Base-by-base conservation (phyloP, 1,140 invertebrate genomes). In the Drosophila sucinea region DNA sequence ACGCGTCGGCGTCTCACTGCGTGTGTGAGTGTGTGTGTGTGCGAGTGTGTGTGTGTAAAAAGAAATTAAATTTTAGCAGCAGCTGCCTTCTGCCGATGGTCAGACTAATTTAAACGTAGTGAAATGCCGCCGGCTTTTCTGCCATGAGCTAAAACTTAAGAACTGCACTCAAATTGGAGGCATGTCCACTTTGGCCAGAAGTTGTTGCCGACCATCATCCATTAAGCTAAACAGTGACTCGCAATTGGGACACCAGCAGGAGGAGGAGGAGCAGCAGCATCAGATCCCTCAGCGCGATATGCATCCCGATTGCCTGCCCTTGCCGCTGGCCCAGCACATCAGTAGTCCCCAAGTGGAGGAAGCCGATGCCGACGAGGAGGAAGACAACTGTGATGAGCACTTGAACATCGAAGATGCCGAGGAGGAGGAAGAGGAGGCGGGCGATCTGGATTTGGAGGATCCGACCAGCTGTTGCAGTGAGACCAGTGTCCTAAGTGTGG, bases 401-500 rank as follows among this genome's bases (percentile, higher is more conserved):
- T 56, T 89, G 3, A 86, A 86, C 27, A 81, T 90, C n/a, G 56
- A 85, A 41, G 85, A 87, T 30, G 79, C 79, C 11, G 84, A 79
- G 27, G 76, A 55, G 40, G 70, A 60, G 38, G 66, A 51, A 1
- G 55, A 44, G 4, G 63, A 66, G 4, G 62, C 64, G 0, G 64
- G 61, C 1, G 70, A 87, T 1, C 47, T 71, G 8, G 84, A 89
- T 3, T 29, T 75, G 11, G 89, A 91, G 40, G 89, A 91, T 40
- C 67, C 68, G 0, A 55, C 74, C 30, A 91, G 90, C 47, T 95
- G 94, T 70, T 94, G 94, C 77, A 95, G 95, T 74, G 94, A 95
- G 72, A 94, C 94, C 68, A 95, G 95, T 1, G 95, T 95, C 1
- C 70, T 95, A 1, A 95, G 94, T 54, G 95, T 95, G 47, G 95